Percentiles rank a stretch among this genome's conserved stretches.
Conservation (phyloP, 2,113 vertebrate species). For the Pedionomus torquatus region DNA sequence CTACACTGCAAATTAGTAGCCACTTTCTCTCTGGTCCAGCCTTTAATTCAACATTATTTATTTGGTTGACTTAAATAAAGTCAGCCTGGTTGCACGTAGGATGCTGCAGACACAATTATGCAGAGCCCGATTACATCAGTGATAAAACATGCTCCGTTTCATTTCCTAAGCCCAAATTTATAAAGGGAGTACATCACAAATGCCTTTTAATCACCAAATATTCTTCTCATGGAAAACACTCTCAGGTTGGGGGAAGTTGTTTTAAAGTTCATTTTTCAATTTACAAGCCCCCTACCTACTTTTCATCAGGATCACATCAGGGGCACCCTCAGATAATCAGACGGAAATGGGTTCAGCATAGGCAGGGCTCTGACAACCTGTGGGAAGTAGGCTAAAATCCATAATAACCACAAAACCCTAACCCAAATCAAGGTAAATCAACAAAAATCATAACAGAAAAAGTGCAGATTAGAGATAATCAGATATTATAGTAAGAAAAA, state of each 20-base stretch:
- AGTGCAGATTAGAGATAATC: constrained; percentile 35
- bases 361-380: constrained; percentile 38
- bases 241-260: background rate
- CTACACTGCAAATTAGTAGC: fast-evolving
- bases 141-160: background rate
- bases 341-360: constrained; percentile 55
- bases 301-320: constrained; percentile 78
- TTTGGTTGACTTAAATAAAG: background rate
- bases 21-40: background rate
- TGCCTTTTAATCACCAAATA: background rate
- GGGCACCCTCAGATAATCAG: constrained; percentile 60
- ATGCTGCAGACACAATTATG: background rate
- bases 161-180: background rate
- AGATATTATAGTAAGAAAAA: constrained; percentile 42
- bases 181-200: background rate
- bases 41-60: background rate
- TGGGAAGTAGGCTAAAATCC: constrained; percentile 59
- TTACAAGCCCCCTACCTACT: constrained; percentile 61
- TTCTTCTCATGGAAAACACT: constrained; percentile 5
- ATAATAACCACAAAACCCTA: constrained; percentile 40
- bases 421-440: constrained; percentile 59
- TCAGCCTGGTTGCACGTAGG: background rate
- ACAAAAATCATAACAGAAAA: constrained; percentile 20
- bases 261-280: constrained; percentile 60
- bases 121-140: background rate